Base-by-base conservation (phyloP, 2,113 vertebrate genomes). In the Promerops cafer region DNA sequence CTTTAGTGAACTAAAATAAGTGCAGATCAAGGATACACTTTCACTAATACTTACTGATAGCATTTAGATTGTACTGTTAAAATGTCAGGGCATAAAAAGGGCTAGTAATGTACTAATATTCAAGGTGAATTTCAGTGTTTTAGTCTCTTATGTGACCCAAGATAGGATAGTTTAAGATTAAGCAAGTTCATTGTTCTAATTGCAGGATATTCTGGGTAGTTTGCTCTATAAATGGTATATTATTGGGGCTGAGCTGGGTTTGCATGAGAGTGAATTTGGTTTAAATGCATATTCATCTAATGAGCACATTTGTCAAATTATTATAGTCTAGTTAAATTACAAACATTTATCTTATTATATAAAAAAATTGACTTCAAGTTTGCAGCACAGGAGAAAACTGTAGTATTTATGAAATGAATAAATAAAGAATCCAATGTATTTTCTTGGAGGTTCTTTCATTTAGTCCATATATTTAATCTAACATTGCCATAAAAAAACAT, bases 1-100 rank as follows among this genome's bases (percentile, higher is more conserved):
- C 98, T 97, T 97, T 97, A 97, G 97, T 98, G 98, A 98, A 98
- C 98, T 97, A 97, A 98, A 98, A 97, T 98, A 98, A 97, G 97
- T 96, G 96, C 91, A 96, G 96, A 98, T 97, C 98, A 98, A 97
- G 96, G 97, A 98, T 98, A 98, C 92, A 97, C 97, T 98, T 98
- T 97, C 95, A 95, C 90, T 96, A 97, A 97, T 97, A 98, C 81
- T 96, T 97, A 97, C 61, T 96, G 96, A 98, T 97, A 97, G 89
- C 97, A 97, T 98, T 98, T 98, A 97, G 96, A 98, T 97, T 96
- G 94, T 97, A 77, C 95, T 78, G 87, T 94, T 98, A 97, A 98
- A 98, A 98, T 98, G 97, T 98, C 98, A 97, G 97, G 98, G 98
- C 97, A 97, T 90, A 75, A 77, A 96, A 96, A 96, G 94, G 96